These are phyloP conservation scores for Tiliacea citrago DNA, from an alignment of 2,888 invertebrate genomes.

Conservation along the genomic window DNA sequence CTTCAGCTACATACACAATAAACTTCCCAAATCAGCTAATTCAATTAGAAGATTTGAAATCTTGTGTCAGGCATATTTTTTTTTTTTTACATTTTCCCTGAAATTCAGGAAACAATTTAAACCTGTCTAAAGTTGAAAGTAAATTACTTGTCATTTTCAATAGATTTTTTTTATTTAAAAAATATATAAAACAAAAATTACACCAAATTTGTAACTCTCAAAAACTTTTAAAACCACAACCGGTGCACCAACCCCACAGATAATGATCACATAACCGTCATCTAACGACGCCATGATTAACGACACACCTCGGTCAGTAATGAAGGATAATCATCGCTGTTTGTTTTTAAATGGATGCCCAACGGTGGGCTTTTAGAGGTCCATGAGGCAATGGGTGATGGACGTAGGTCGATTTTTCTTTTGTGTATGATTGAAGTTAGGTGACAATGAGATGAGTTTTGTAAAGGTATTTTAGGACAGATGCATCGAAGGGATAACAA, in stretches of 20 bases:
- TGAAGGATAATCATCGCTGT: conserved; percentile 86
- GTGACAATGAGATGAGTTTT: neutral
- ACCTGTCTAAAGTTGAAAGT: neutral
- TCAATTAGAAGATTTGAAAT: neutral
- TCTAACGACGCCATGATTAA: conserved; percentile 80
- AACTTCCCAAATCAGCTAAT: neutral
- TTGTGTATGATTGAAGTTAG: neutral
- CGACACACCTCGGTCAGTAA: conserved; percentile 83
- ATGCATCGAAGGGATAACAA: neutral
- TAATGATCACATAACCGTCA: conserved; percentile 77
- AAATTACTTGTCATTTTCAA: too few species aligned
- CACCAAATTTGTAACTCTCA: neutral
- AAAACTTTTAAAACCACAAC: conserved; percentile 27
- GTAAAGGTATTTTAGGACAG: neutral
- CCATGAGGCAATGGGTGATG: conserved; percentile 7
- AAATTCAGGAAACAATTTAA: neutral
- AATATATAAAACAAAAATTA: conserved; percentile 2
- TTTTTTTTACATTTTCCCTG: neutral
- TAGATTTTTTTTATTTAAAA: too few species aligned
- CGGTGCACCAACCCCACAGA: conserved; percentile 62
- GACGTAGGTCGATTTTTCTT: neutral
- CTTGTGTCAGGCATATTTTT: neutral
- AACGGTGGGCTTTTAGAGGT: conserved; percentile 54
- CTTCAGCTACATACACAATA: neutral
- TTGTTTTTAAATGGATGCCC: conserved; percentile 77